A percentile compares a stretch with the other conserved stretches of the same genome.
Conservation (phyloP, 2,113 vertebrate genomes). For the Xerus inauris region DNA sequence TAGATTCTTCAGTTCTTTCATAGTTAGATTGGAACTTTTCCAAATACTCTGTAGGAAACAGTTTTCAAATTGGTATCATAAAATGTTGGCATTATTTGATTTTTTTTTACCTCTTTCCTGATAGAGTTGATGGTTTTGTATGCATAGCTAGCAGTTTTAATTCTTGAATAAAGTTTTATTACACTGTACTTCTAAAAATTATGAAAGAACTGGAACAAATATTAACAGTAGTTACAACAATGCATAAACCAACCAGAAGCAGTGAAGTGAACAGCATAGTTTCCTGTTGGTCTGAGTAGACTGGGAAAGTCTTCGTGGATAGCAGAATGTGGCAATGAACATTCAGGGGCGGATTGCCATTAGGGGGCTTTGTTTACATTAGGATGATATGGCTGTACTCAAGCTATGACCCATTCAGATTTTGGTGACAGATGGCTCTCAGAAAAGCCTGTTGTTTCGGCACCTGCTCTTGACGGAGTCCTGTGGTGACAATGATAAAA, state of each 20-base stretch:
- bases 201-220: not conserved
- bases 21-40: not conserved
- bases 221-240: not conserved
- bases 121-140: not conserved
- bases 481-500: not conserved
- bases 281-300: not conserved
- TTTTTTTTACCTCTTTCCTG: constrained; percentile 50
- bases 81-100: not conserved
- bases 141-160: not conserved
- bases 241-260: not conserved
- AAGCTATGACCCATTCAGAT: constrained; percentile 37
- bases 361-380: not conserved
- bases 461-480: not conserved
- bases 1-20: not conserved
- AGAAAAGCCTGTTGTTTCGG: not conserved
- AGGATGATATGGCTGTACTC: not conserved
- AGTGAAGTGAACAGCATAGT: not conserved
- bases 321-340: not conserved
- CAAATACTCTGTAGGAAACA: not conserved
- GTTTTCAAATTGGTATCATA: not conserved
- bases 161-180: constrained; percentile 33
- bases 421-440: not conserved
- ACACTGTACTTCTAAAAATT: not conserved
- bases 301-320: not conserved
- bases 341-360: not conserved